These are phyloP conservation scores for Rotaria magnacalcarata DNA, from an alignment of 2,888 invertebrate species.

Conservation along the genomic window DNA sequence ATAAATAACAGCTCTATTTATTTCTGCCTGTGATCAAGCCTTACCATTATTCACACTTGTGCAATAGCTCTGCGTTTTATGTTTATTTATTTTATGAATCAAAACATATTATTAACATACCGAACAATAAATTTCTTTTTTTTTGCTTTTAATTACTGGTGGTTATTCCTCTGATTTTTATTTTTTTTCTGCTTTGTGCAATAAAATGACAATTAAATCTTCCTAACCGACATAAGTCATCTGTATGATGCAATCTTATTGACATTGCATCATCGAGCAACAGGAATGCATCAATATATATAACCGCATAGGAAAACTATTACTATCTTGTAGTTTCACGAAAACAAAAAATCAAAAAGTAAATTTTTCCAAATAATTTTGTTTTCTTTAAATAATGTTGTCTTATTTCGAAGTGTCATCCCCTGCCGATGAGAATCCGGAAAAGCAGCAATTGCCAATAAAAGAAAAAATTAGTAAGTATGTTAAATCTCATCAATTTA, in stretches of 20 bases:
- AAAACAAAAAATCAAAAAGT: not conserved
- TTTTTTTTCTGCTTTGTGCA: not conserved
- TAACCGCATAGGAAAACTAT: too few relatives aligned
- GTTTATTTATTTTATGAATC: not conserved
- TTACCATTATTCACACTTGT: not conserved
- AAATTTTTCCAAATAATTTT: not conserved
- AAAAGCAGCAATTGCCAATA: not conserved
- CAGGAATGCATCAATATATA: too few relatives aligned
- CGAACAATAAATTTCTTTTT: not conserved
- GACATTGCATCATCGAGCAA: not conserved
- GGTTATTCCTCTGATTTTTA: not conserved
- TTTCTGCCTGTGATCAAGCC: not conserved
- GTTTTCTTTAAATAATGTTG: not conserved
- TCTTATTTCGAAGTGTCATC: not conserved
- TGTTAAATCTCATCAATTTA: not conserved
- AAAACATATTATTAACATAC: not conserved
- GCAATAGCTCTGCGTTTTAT: not conserved
- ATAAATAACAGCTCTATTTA: not conserved
- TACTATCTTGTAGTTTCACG: not conserved
- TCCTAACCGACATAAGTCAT: not conserved
- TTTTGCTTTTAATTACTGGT: not conserved
- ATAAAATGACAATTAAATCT: not conserved
- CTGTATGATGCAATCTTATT: not conserved
- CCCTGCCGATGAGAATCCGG: not conserved
- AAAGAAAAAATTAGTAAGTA: not conserved